Evolutionary conservation across 2,888 invertebrate species (phyloP).

Genomic region (Clanis bilineata): DNA sequence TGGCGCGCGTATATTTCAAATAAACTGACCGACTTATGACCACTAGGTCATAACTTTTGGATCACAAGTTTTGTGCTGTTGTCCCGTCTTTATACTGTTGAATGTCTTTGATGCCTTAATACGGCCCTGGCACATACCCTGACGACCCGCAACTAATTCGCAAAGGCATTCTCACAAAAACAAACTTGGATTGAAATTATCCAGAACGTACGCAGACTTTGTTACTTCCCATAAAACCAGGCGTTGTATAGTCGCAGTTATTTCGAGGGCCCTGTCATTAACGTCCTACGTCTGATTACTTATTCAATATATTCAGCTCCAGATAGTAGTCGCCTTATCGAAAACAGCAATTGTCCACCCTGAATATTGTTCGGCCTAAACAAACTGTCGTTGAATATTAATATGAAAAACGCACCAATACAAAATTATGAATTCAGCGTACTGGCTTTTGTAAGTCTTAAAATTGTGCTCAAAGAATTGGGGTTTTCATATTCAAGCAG

Average conservation of each 20-base stretch:
- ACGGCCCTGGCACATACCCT: too few relatives aligned
- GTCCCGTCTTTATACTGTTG: too few relatives aligned
- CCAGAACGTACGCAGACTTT: neutral
- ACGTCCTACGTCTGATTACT: slow-evolving; percentile 36
- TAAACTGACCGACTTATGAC: too few relatives aligned
- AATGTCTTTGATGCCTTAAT: too few relatives aligned
- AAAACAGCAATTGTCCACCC: slow-evolving; percentile 32
- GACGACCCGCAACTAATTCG: neutral
- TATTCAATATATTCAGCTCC: slow-evolving; percentile 39
- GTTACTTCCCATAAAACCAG: slow-evolving; percentile 8
- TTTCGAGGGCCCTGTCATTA: slow-evolving; percentile 29
- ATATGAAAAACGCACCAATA: slow-evolving; percentile 20
- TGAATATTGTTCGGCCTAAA: slow-evolving; percentile 30
- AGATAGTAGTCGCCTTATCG: slow-evolving; percentile 33
- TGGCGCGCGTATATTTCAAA: too few relatives aligned
- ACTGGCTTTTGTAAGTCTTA: neutral
- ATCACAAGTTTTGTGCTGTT: too few relatives aligned
- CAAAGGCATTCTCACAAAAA: neutral
- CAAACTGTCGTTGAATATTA: slow-evolving; percentile 35
- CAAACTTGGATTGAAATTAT: slow-evolving; percentile 1
- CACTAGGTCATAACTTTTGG: too few relatives aligned
- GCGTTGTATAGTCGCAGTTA: slow-evolving; percentile 12
- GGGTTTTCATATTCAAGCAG: neutral
- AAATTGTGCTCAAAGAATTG: neutral
- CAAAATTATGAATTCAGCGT: slow-evolving; percentile 16